Base-by-base conservation (phyloP, 2,888 invertebrate genomes). In the Troides aeacus region DNA sequence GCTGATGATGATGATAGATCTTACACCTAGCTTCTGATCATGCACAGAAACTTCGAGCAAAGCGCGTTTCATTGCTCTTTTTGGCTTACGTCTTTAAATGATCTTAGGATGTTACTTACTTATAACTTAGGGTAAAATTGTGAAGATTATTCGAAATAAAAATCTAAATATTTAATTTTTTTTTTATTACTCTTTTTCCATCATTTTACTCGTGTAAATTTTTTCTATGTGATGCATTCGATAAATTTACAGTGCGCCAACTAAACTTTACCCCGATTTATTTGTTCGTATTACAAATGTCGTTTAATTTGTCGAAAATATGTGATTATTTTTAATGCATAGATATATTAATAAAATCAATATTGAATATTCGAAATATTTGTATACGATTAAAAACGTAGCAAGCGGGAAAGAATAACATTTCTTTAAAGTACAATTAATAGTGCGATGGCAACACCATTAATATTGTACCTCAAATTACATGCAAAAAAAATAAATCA, bases 171-270 rank as follows among this genome's bases (percentile, higher is more conserved):
- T 73, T 81, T 79, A 72, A 71, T 75, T 77, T 77, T 77, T 77
- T 82, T 83, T 84, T 78, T 83, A 83, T 81, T 82, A 78, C 82
- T 72, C 76, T 72, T 76, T 79, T 82, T 83, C 84, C 81, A 30
- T 30, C 81, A 81, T 62, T 65, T 74, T 79, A 76, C 70, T 78
- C 75, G 84, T 85, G 84, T 85, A 83, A 81, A 82, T 81, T 82
- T 66, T 39, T 10, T 39, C 10, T 30, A 30, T 30, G 30, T 10
- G 7, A 81, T 81, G 80, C 77, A 73, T 76, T 80, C 78, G 79
- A 72, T 79, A 80, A 78, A 79, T 81, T 79, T 86, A 86, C 84
- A 78, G 81, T 79, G 80, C 78, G 70, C 62, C 73, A 78, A 80
- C 77, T 76, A 71, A 78, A 77, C 36, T n/a, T 70, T 66, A 64